A percentile compares a stretch with the other conserved stretches of the same genome.
Conservation (phyloP, 2,113 vertebrate species). For the Gallinago media region DNA sequence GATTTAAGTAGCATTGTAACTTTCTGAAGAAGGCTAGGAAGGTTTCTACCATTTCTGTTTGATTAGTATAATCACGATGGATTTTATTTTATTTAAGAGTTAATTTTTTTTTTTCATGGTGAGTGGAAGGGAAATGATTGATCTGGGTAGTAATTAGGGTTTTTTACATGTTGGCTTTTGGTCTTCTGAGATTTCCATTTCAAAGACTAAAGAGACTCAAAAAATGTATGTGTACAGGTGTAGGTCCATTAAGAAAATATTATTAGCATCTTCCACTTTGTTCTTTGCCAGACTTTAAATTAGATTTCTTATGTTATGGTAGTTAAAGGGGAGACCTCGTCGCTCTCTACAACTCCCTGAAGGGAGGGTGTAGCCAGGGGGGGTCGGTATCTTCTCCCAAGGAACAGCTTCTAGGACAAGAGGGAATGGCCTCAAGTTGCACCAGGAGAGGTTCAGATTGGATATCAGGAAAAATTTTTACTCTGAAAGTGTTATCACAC, state of each 20-base stretch:
- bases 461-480: too few species aligned
- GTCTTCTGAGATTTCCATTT: not conserved
- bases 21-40: not conserved
- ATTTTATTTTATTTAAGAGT: not conserved
- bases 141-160: not conserved
- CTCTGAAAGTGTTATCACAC: too few species aligned
- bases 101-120: not conserved
- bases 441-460: too few species aligned
- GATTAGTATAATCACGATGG: not conserved
- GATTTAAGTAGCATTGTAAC: not conserved
- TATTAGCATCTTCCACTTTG: not conserved
- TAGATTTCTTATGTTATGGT: not conserved
- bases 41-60: not conserved
- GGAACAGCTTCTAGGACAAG: too few species aligned
- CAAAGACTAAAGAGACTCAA: not conserved
- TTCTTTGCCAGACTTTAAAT: not conserved
- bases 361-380: too few species aligned
- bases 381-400: too few species aligned
- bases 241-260: not conserved
- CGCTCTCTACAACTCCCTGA: too few species aligned
- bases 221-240: not conserved
- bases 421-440: too few species aligned
- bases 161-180: not conserved
- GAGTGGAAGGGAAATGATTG: not conserved
- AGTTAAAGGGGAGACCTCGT: not conserved